A percentile compares a stretch with the other conserved stretches of the same genome.
Conservation (phyloP, 2,888 invertebrate species). For the Hyles lineata region DNA sequence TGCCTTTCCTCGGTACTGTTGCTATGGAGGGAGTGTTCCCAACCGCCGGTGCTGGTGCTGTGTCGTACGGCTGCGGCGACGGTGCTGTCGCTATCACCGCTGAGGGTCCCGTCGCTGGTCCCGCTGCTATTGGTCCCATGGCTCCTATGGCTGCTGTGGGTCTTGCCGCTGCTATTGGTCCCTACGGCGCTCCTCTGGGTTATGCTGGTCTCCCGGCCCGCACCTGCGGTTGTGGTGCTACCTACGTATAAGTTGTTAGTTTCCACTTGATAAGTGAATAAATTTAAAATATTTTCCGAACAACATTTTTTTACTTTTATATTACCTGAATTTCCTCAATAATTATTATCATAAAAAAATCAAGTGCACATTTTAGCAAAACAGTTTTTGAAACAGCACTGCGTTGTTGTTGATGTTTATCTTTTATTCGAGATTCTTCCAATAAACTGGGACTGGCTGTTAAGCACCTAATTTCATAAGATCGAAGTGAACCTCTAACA, state of each 20-base stretch:
- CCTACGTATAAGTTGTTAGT: constrained; percentile 1
- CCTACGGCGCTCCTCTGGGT: constrained; percentile 3
- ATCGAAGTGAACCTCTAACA: too few species aligned
- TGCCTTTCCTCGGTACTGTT: constrained; percentile 31
- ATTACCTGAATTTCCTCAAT: not conserved
- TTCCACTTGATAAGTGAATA: not conserved
- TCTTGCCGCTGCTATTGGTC: not conserved
- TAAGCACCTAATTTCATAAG: too few species aligned
- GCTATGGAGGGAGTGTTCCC: constrained; percentile 31
- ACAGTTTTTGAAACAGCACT: too few species aligned
- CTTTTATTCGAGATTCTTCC: too few species aligned
- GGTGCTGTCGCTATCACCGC: constrained; percentile 29
- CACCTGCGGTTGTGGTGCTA: constrained; percentile 23
- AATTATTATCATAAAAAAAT: too few species aligned
- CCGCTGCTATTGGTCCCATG: constrained; percentile 17
- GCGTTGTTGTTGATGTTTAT: too few species aligned
- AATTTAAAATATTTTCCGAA: not conserved
- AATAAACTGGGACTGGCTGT: too few species aligned
- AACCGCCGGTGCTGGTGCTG: constrained; percentile 34
- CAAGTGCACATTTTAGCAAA: too few species aligned
- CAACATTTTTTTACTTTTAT: not conserved
- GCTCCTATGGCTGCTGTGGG: constrained; percentile 20
- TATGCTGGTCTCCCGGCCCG: constrained; percentile 13
- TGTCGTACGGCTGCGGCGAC: constrained; percentile 33
- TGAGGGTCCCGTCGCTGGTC: constrained; percentile 30